phyloP scores from a whole-genome alignment of 2,888 invertebrate species.

The Geophilus truncorum region DNA sequence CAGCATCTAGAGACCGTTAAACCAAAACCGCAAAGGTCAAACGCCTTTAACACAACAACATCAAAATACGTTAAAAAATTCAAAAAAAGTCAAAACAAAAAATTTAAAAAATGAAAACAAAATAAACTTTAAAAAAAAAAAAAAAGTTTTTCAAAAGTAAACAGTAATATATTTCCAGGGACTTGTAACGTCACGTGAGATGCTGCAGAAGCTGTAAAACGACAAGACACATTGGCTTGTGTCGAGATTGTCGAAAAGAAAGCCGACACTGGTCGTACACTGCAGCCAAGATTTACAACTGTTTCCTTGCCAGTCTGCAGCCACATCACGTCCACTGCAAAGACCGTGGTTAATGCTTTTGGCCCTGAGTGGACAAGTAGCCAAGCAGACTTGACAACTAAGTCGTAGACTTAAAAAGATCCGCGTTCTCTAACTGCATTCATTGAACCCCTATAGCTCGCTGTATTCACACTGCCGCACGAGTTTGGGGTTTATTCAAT shows the following conservation, averaged over 20 bases:
- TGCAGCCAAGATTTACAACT: slow-evolving; percentile 13
- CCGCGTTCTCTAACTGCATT: slow-evolving; percentile 21
- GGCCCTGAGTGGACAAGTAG: slow-evolving; percentile 27
- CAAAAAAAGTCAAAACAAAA: background rate
- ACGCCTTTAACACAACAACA: background rate
- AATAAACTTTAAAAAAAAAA: background rate
- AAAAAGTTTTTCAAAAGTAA: background rate
- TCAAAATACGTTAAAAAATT: background rate
- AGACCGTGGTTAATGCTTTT: slow-evolving; percentile 25
- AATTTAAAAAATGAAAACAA: background rate
- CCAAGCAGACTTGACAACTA: slow-evolving; percentile 10
- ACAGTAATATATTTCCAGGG: background rate
- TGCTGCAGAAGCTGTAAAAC: background rate
- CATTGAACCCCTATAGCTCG: background rate
- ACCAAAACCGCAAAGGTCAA: background rate
- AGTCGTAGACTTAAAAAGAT: slow-evolving; percentile 18
- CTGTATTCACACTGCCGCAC: slow-evolving; percentile 18
- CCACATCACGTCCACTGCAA: slow-evolving; percentile 24
- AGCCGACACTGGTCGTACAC: slow-evolving; percentile 18
- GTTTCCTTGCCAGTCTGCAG: slow-evolving; percentile 27
- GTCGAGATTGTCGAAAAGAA: background rate
- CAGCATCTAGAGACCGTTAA: background rate
- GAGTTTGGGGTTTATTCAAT: slow-evolving; percentile 27
- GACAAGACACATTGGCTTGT: slow-evolving; percentile 19
- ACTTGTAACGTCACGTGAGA: background rate